Evolutionary conservation across 2,113 vertebrate species (phyloP).

Genomic region (Aldabrachelys gigantea): DNA sequence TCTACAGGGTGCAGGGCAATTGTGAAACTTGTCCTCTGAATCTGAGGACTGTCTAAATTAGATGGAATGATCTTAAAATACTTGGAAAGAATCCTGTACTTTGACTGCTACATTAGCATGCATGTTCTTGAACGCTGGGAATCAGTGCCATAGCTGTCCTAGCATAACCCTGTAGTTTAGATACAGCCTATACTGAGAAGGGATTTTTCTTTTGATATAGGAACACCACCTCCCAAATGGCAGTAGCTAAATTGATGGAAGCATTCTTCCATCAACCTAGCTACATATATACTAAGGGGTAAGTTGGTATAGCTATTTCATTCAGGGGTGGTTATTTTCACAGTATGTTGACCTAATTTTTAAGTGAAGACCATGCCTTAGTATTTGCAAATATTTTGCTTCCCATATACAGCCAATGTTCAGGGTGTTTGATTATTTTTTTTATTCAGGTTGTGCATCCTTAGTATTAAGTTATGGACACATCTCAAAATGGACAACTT

Average conservation of each 20-base stretch:
- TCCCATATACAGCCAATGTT: background rate
- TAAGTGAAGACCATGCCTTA: too few species aligned
- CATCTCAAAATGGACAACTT: background rate
- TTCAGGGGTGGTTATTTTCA: too few species aligned
- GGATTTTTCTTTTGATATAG: too few species aligned
- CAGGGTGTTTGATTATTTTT: background rate
- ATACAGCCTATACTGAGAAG: too few species aligned
- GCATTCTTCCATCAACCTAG: too few species aligned
- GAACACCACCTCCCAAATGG: too few species aligned
- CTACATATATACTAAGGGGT: too few species aligned
- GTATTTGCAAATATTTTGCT: background rate
- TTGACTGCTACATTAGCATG: accelerated
- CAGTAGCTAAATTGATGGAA: too few species aligned
- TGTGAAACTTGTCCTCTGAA: background rate
- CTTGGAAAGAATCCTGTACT: background rate
- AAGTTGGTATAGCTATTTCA: too few species aligned
- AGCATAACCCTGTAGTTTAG: too few species aligned
- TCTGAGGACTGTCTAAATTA: background rate
- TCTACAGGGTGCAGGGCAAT: background rate
- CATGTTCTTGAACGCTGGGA: background rate
- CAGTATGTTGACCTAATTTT: too few species aligned
- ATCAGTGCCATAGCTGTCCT: background rate
- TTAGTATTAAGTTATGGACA: background rate
- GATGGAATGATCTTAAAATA: background rate
- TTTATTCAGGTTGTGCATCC: background rate